phyloP scores from a whole-genome alignment of 2,113 vertebrate species.

The Bolborhynchus lineola region DNA sequence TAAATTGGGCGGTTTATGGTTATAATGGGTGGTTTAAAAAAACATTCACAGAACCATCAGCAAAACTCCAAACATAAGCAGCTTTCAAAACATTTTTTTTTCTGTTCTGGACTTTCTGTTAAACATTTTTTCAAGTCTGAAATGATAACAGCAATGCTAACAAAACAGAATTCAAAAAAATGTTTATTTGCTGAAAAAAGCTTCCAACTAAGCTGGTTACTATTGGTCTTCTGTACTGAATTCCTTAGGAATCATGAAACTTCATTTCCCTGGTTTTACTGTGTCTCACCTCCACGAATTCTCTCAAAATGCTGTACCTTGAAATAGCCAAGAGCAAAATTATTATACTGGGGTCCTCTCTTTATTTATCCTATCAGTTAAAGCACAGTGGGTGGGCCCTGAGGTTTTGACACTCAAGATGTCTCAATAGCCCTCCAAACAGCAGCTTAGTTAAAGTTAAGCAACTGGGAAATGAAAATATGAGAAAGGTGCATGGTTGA shows the following conservation, averaged over 20 bases:
- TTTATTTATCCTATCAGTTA: background rate
- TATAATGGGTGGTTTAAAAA: background rate
- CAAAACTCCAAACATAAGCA: background rate
- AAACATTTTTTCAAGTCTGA: background rate
- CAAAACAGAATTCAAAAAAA: background rate
- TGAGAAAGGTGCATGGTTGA: background rate
- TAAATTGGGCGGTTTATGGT: too few relatives aligned
- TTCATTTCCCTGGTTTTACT: background rate
- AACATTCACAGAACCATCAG: background rate
- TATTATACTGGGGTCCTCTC: background rate
- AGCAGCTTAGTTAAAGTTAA: background rate
- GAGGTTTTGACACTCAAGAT: background rate
- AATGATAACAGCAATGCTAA: background rate
- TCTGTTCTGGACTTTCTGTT: background rate
- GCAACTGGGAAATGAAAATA: background rate
- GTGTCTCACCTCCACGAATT: background rate
- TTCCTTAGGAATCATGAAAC: background rate
- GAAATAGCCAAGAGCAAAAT: background rate
- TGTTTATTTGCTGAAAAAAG: background rate
- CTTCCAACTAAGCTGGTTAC: background rate
- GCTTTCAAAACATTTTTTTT: background rate
- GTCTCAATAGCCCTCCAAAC: background rate
- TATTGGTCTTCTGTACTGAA: background rate
- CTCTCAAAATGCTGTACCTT: background rate
- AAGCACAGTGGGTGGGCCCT: accelerated